These are phyloP conservation scores for Dermochelys coriacea DNA, from an alignment of 2,797 vertebrate genomes.

Conservation along the genomic window DNA sequence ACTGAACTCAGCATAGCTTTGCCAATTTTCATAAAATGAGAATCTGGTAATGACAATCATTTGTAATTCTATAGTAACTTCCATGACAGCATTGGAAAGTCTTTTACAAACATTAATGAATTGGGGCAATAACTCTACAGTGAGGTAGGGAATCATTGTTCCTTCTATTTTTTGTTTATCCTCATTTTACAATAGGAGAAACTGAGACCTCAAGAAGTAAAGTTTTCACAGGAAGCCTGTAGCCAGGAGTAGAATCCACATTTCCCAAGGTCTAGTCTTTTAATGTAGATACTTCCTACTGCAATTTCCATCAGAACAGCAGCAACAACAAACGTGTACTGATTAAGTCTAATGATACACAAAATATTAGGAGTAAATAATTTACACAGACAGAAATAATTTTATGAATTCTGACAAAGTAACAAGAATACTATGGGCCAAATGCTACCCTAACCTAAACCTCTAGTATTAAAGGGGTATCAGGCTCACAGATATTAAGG, in stretches of 20 bases:
- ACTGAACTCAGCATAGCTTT: neutral
- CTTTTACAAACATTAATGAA: neutral
- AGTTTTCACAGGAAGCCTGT: neutral
- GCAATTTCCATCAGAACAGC: neutral
- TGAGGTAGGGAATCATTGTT: neutral
- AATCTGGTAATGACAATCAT: neutral
- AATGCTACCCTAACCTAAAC: neutral
- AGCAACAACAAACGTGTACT: neutral
- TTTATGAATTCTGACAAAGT: neutral
- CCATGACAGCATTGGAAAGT: neutral
- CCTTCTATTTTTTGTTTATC: neutral
- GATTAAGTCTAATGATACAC: neutral
- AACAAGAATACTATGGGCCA: constrained; percentile 17
- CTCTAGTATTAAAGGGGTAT: neutral
- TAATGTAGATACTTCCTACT: neutral
- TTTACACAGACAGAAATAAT: neutral
- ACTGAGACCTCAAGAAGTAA: rapidly evolving
- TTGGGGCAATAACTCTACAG: neutral
- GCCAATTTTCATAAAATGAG: neutral
- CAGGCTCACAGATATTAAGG: neutral
- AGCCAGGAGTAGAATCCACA: neutral
- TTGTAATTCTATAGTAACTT: neutral
- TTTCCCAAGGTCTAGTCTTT: neutral
- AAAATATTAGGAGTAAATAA: neutral
- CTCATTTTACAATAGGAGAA: neutral